phyloP scores from a whole-genome alignment of 1,140 invertebrate genomes.

The Drosophila malerkotliana region DNA sequence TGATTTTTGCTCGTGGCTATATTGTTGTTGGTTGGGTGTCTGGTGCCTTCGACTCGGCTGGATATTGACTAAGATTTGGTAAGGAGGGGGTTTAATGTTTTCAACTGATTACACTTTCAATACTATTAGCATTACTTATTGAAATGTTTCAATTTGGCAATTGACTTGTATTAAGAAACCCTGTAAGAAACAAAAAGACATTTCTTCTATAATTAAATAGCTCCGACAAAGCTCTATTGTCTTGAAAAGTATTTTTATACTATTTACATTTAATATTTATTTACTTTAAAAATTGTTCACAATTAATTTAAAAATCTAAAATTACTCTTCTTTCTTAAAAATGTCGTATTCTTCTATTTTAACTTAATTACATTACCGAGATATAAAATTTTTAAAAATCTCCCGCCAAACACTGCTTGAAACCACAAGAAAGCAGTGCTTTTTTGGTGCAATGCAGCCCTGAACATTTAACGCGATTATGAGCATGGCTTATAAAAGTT shows the following conservation, averaged over 20 bases:
- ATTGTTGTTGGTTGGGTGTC: constrained; percentile 62
- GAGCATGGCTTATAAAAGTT: no score
- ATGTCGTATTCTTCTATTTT: no score
- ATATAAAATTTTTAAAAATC: not conserved
- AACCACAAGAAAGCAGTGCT: not conserved
- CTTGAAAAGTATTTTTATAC: not conserved
- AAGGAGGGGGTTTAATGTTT: constrained; percentile 17
- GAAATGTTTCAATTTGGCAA: constrained; percentile 69
- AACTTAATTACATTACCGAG: no score
- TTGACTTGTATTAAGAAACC: constrained; percentile 47
- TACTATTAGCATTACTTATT: constrained; percentile 70
- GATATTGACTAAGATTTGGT: constrained; percentile 6
- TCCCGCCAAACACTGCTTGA: constrained; percentile 20
- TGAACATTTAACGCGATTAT: not conserved
- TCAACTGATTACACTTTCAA: constrained; percentile 22
- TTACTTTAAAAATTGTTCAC: not conserved
- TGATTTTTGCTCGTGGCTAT: constrained; percentile 41
- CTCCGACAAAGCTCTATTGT: no score
- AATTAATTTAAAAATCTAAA: not conserved
- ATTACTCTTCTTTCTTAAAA: not conserved
- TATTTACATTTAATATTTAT: not conserved
- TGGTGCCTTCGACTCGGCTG: constrained; percentile 35
- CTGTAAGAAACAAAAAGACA: not conserved
- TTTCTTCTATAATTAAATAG: not conserved
- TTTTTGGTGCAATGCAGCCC: not conserved